These are phyloP conservation scores for Anser cygnoides DNA, from an alignment of 2,113 vertebrate species.

Conservation along the genomic window DNA sequence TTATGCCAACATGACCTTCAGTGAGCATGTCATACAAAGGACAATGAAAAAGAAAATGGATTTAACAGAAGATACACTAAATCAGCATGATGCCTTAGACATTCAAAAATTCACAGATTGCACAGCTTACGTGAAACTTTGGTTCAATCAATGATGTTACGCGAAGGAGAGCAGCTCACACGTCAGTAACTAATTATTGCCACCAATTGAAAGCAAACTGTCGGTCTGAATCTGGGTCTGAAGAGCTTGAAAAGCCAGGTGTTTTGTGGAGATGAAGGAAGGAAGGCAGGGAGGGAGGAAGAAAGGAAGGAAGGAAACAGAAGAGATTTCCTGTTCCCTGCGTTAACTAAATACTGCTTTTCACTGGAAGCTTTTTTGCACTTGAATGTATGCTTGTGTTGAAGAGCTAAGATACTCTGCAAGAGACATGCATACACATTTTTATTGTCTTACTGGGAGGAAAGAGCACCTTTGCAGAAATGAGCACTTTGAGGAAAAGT, in stretches of 20 bases:
- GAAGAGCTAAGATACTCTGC: neutral
- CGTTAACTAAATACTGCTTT: neutral
- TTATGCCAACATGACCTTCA: neutral
- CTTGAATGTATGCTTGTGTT: rapidly evolving
- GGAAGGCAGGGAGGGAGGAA: neutral
- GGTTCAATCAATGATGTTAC: neutral
- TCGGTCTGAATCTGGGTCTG: neutral
- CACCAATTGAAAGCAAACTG: neutral
- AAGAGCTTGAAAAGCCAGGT: neutral
- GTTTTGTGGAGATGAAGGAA: neutral
- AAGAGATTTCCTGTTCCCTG: neutral
- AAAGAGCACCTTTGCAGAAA: neutral
- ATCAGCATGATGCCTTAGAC: neutral
- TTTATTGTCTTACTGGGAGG: neutral
- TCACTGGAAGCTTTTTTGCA: neutral
- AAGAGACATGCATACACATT: neutral
- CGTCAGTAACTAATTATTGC: neutral
- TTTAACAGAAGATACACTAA: neutral
- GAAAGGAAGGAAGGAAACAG: neutral
- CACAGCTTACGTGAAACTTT: neutral
- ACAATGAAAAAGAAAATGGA: neutral
- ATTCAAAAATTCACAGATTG: neutral
- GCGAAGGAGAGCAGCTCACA: neutral
- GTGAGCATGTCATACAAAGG: neutral
- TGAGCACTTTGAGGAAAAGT: neutral